Percentiles rank a stretch among this genome's conserved stretches.
phyloP scores from a whole-genome alignment of 2,888 invertebrate species.

The Athetis lepigone region DNA sequence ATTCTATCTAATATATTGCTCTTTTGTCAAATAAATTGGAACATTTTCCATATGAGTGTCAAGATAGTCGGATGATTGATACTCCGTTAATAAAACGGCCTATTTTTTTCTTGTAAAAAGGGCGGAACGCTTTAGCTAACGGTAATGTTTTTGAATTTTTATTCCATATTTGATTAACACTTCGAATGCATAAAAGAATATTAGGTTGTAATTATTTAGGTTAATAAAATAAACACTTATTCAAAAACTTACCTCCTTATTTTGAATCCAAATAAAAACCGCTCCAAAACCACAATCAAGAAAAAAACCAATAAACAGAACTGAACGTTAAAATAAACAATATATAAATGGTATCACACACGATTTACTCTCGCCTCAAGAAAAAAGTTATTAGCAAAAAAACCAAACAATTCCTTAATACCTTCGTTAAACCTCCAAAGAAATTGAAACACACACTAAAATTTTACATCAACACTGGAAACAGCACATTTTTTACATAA shows the following conservation, averaged over 20 bases:
- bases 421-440: conserved; percentile 14
- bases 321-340: conserved; percentile 50
- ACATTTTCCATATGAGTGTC: conserved; percentile 14
- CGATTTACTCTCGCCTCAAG: conserved; percentile 34
- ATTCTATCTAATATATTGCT: conserved; percentile 21
- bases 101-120: conserved; percentile 2
- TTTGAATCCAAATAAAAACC: conserved; percentile 29
- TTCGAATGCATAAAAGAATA: too few species aligned
- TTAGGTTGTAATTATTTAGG: too few species aligned
- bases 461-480: conserved; percentile 39
- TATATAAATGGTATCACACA: conserved; percentile 51
- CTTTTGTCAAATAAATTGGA: conserved; percentile 39
- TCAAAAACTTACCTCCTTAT: conserved; percentile 44
- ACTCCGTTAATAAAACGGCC: conserved; percentile 14
- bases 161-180: fast-evolving
- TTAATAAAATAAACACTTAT: too few species aligned
- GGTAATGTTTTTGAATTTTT: background rate
- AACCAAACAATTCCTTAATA: conserved; percentile 27
- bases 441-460: conserved; percentile 35
- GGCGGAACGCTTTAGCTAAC: background rate
- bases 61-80: conserved; percentile 28
- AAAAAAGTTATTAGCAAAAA: conserved; percentile 31
- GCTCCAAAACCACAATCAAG: conserved; percentile 35
- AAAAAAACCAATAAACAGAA: conserved; percentile 37
- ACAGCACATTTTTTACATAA: conserved; percentile 53